Evolutionary conservation across 2,113 vertebrate genomes (phyloP), one percentile per base, ranked within the genome.

Genomic region (Mola mola): DNA sequence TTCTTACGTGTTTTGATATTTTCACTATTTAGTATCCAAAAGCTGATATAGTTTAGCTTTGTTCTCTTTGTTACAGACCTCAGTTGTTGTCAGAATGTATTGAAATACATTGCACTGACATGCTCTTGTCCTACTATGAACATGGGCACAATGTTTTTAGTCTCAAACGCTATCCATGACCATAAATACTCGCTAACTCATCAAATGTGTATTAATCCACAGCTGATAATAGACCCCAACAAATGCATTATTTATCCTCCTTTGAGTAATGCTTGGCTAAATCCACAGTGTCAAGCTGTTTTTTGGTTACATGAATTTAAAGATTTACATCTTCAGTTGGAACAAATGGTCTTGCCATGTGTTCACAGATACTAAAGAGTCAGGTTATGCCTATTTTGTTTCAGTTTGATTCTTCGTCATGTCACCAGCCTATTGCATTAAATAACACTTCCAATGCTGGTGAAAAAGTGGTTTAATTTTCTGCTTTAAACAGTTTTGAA

Each of bases 131-230:
- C 48, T 31, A n/a, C 12, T 8, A 40, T 41, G 16, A 48, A 47
- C 16, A 34, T 17, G 8, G 2, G 0, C 6, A 10, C 33, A 31
- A 22, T 42, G 22, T 21, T 49, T 48, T 20, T 16, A 34, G 26
- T 55, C 25, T 41, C 33, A 44, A 31, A 36, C 22, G 34, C 34
- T 16, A 13, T 5, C 20, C 13, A 5, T 19, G 7, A 34, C 36
- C 12, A 7, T 4, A 36, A 61, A 47, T 37, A 42, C 15, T 29
- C 13, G 17, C 5, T 1, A 15, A 7, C 17, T 4, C 28, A 41
- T n/a, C 19, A 38, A 31, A 47, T 47, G 11, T 33, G 41, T 22
- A 15, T 36, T 47, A 22, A 61, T 61, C 11, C 12, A 10, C 17
- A 12, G 9, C 29, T 15, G 15, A 26, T 61, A 26, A 24, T 25